Evolutionary conservation across 2,113 vertebrate species (phyloP).

Genomic region (Fregata magnificens): DNA sequence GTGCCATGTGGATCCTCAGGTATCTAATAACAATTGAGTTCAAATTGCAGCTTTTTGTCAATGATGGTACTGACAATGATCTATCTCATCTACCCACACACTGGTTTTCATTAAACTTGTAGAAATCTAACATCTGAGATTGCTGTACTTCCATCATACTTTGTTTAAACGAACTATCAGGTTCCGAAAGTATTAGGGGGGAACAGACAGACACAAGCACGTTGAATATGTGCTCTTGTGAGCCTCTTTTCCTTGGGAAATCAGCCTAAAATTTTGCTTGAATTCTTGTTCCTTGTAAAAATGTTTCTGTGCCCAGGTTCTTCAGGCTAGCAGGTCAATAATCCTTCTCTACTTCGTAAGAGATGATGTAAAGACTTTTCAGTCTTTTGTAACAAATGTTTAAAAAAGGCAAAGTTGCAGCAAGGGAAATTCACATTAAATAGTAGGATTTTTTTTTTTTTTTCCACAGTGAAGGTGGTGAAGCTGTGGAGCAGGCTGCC

Average conservation of each 20-base stretch:
- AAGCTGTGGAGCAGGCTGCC: background rate
- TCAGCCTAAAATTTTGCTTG: background rate
- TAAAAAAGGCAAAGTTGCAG: background rate
- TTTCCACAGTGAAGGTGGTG: background rate
- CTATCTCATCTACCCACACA: background rate
- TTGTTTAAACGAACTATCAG: background rate
- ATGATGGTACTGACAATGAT: background rate
- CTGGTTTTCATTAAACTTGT: background rate
- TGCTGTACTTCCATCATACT: background rate
- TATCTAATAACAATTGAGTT: constrained; percentile 9
- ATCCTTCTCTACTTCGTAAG: background rate
- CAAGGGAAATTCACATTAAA: background rate
- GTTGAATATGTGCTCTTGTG: background rate
- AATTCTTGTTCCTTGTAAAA: background rate
- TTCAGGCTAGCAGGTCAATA: background rate
- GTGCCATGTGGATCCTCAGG: background rate
- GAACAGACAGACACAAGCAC: background rate
- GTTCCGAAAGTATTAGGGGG: background rate
- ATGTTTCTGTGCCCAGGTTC: background rate
- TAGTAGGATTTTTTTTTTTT: background rate
- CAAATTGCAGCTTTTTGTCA: constrained; percentile 18
- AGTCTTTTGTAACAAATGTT: background rate
- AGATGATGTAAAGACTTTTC: background rate
- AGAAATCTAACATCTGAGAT: background rate
- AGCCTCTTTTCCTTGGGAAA: background rate